These are phyloP conservation scores for Helogale parvula DNA, from an alignment of 2,113 vertebrate genomes.

Conservation along the genomic window DNA sequence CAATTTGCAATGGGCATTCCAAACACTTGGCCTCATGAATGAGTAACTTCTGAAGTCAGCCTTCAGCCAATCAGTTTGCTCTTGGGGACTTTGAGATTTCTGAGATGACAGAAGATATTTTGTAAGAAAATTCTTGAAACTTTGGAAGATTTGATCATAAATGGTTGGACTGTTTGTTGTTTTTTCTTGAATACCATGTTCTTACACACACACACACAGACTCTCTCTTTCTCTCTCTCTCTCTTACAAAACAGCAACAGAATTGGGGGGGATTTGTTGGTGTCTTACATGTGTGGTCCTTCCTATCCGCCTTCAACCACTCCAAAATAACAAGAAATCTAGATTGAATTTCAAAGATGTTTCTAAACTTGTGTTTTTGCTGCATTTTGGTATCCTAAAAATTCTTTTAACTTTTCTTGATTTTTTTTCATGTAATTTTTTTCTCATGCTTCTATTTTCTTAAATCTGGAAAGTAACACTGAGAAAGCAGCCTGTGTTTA, in stretches of 20 bases:
- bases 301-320: neutral
- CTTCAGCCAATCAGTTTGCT: neutral
- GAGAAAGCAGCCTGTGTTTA: neutral
- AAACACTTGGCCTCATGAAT: neutral
- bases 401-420: neutral
- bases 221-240: no score
- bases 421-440: neutral
- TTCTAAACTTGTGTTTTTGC: conserved; percentile 34
- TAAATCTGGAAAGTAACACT: neutral
- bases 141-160: conserved; percentile 44
- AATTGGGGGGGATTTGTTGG: neutral
- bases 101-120: conserved; percentile 15
- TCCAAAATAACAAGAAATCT: neutral
- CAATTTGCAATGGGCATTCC: neutral
- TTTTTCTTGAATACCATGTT: conserved; percentile 25
- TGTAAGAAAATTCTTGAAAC: conserved; percentile 33
- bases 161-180: neutral
- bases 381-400: conserved; percentile 1
- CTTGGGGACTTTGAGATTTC: neutral
- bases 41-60: neutral
- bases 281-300: neutral
- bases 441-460: neutral
- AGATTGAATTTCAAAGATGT: conserved; percentile 41
- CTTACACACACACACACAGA: neutral
- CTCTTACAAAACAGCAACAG: neutral